These are phyloP conservation scores for Psittacula cyanocephala DNA, from an alignment of 2,113 vertebrate species.

Conservation along the genomic window DNA sequence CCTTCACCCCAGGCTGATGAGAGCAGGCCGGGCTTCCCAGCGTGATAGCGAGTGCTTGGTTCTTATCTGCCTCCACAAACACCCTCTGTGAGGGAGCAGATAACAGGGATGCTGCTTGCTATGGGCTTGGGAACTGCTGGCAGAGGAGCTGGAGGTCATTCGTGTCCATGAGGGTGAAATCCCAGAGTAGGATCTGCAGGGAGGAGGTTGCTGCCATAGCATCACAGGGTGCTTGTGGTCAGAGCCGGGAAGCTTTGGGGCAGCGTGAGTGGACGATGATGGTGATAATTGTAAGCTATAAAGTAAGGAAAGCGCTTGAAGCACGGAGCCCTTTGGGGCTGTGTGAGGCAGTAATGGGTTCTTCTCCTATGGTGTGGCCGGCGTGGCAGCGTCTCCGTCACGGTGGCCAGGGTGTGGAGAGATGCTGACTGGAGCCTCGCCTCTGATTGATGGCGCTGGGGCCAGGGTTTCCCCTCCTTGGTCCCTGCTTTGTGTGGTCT, in stretches of 20 bases:
- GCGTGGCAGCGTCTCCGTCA: neutral
- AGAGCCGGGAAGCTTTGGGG: neutral
- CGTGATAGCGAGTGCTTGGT: accelerated
- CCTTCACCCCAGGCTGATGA: neutral
- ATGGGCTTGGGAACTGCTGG: accelerated
- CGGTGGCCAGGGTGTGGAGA: accelerated
- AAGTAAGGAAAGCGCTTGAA: neutral
- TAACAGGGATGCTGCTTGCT: accelerated
- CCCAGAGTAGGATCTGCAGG: accelerated
- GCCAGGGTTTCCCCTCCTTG: accelerated
- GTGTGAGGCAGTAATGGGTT: accelerated
- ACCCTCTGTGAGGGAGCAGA: neutral
- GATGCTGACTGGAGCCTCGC: accelerated
- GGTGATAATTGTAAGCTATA: neutral
- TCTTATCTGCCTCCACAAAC: neutral
- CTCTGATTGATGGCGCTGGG: neutral
- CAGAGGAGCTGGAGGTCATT: neutral
- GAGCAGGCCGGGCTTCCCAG: neutral
- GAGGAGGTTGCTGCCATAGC: neutral
- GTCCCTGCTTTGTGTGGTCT: neutral
- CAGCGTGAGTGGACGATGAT: neutral
- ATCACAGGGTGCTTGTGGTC: accelerated
- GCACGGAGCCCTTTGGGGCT: neutral
- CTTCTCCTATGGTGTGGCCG: accelerated
- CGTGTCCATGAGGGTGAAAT: accelerated